Base-by-base conservation (phyloP, 2,888 invertebrate species). In the Sinodicranocentrus sp. region DNA sequence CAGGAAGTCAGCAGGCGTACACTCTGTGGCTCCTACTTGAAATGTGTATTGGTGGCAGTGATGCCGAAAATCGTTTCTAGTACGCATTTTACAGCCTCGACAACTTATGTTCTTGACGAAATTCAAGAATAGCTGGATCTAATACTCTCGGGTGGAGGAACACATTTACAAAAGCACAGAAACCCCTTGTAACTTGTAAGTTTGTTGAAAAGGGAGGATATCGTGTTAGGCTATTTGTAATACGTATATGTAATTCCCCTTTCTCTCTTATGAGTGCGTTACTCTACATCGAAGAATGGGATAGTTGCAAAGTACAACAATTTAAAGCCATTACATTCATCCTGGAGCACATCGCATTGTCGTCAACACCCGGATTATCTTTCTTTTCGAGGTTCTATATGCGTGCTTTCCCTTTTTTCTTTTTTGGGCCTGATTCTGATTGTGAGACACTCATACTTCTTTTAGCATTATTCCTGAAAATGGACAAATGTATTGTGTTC, bases 361-460 rank as follows among this genome's bases (percentile, higher is more conserved):
- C 76, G 67, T 76, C 67, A 76, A 65, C 76, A 76, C 52, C 44
- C 28, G 67, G 76, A 67, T 67, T 76, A 76, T 67, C 75, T 54
- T 48, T 63, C 54, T 33, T 44, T n/a, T n/a, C 17, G 19, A 19
- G 17, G 5, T 44, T 72, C 5, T 33, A 3, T 33, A 10, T 10
- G 59, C 25, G 6, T 44, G 43, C 57, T 52, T 54, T 63, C 23
- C 15, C 39, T 52, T 21, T 23, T 73, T 39, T 72, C 33, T 65
- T 6, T 25, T 39, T 3, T 3, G 13, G 44, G n/a, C n/a, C n/a
- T n/a, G n/a, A n/a, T n/a, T 44, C 39, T 39, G 39, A 13, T 8
- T 8, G 44, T 44, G n/a, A 44, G n/a, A n/a, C 33, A 6, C 33
- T 33, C 33, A 33, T 33, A 33, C 33, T 33, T 44, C 63, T 75